Base-by-base conservation (phyloP, 2,113 vertebrate species). In the Neotragus pygmaeus region DNA sequence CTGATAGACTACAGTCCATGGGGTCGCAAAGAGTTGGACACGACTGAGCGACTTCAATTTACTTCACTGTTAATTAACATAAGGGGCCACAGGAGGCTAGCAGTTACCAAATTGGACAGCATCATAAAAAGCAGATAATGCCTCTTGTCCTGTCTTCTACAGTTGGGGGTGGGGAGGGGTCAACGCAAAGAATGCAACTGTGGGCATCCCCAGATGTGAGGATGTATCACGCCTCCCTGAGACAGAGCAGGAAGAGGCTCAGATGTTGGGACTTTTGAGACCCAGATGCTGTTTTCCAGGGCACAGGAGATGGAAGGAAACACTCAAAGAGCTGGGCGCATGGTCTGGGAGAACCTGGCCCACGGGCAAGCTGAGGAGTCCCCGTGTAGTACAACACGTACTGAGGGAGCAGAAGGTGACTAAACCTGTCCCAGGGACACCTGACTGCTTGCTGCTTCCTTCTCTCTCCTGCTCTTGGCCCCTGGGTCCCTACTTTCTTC, bases 131-230 rank as follows among this genome's bases (percentile, higher is more conserved):
- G 62, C 73, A 64, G 11, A 57, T 33, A 43, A 15, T 6, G 25
- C n/a, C 15, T 57, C 5, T 83, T 27, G 43, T 28, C 85, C 36
- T 49, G 1, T 58, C 17, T 92, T 39, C 11, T 19, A 33, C 17
- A 53, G 47, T 30, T 90, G 60, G 45, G 75, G 43, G 17, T 10
- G n/a, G 66, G n/a, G 66, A 21, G n/a, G 28, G 55, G 75, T 80
- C 36, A 16, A 49, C 19, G 16, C 80, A 15, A 15, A 33, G 89
- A 51, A 27, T 47, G 17, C 43, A 45, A 58, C 89, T 19, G 7
- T 47, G 64, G 47, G 47, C 0, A 0, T 47, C 28, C 49, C 55
- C 39, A 4, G 33, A 39, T 1, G 7, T 45, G 16, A 64, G 10
- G 33, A 1, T 53, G 14, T 87, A 16, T 2, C 28, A 1, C 3